Percentiles rank a stretch among this genome's conserved stretches.
phyloP scores from a whole-genome alignment of 2,888 invertebrate genomes.

The Morpho deidamia region DNA sequence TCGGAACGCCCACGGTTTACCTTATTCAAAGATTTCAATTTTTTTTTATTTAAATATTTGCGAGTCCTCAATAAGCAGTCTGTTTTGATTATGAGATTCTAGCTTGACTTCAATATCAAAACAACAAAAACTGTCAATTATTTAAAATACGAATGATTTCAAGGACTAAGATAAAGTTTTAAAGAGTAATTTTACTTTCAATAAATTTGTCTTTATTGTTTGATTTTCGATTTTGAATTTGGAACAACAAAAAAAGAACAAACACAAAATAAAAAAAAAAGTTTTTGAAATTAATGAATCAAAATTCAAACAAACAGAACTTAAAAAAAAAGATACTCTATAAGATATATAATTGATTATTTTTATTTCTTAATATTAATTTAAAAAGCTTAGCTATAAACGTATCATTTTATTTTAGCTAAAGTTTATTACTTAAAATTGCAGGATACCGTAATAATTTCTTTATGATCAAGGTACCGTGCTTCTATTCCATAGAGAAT shows the following conservation, averaged over 20 bases:
- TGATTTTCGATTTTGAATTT: too few species aligned
- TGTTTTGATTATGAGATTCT: constrained; percentile 21
- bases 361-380: too few species aligned
- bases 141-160: too few species aligned
- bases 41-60: constrained; percentile 61
- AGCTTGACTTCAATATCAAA: constrained; percentile 12
- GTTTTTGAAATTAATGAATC: background rate
- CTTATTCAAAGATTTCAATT: constrained; percentile 66
- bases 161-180: too few species aligned
- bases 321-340: too few species aligned
- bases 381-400: too few species aligned
- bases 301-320: constrained; percentile 2
- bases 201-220: too few species aligned
- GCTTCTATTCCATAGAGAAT: constrained; percentile 55
- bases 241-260: too few species aligned
- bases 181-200: too few species aligned
- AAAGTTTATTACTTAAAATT: constrained; percentile 54
- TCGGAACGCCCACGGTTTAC: constrained; percentile 72
- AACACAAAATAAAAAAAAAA: too few species aligned
- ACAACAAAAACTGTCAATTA: too few species aligned
- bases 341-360: too few species aligned
- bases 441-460: constrained; percentile 54
- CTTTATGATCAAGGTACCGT: constrained; percentile 50
- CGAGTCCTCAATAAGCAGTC: constrained; percentile 35
- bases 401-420: constrained; percentile 32